Evolutionary conservation across 2,888 invertebrate species (phyloP), one percentile per base, ranked within the genome.

Genomic region (Operophtera brumata): DNA sequence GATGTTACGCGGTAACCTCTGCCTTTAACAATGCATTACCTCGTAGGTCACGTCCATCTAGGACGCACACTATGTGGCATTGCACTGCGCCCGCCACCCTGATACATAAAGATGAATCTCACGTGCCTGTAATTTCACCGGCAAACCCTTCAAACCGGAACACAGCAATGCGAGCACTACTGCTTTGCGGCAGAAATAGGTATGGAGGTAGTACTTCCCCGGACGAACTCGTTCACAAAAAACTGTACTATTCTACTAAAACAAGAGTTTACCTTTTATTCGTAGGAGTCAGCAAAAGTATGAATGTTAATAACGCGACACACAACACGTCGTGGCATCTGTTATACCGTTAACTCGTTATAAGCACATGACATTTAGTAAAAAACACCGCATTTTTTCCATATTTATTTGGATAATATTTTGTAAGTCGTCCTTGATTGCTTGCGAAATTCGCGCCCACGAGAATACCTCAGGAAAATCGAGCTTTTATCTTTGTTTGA

Each of bases 341-440:
- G 55, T 47, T 44, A 52, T 58, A 53, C 48, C 48, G 45, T 52
- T 48, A 57, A 51, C 57, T 56, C 25, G 47, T 34, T 52, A 52
- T 66, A 71, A 54, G 73, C 75, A 75, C 67, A 71, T 81, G 78
- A 76, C 75, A 81, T 84, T 82, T 82, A 67, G 69, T 59, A 71
- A 77, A 75, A 74, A 67, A 71, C 26, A 34, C 47, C 44, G 37
- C 39, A 61, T 67, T 69, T 72, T 73, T 72, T 70, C 69, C 70
- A 67, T 73, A 70, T 67, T 73, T 76, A 71, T 73, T 75, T 69
- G 65, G 65, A 64, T 77, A 67, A 69, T 73, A 73, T 79, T 84
- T 84, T 77, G 79, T 75, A 78, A 80, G 75, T 70, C 79, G 86
- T 80, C 86, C 88, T 88, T 88, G 86, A 74, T 48, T 28, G 69